Base-by-base conservation (phyloP, 2,888 invertebrate genomes). In the Kuschelorhynchus macadamiae region DNA sequence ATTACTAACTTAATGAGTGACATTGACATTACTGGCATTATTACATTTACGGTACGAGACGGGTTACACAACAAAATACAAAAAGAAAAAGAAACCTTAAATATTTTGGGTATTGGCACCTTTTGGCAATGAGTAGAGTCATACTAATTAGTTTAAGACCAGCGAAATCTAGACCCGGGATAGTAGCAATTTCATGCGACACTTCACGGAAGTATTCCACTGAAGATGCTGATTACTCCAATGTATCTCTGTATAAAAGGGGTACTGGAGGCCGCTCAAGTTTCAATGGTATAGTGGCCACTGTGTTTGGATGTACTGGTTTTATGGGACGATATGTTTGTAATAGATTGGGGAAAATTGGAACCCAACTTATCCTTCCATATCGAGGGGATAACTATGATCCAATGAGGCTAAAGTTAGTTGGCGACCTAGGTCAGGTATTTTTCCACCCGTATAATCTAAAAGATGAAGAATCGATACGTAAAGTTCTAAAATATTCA, bases 241-340 rank as follows among this genome's bases (percentile, higher is more conserved):
- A 91, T 83, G 79, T 90, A 59, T 87, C 92, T 7, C 85, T 89
- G 0, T 86, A 94, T 80, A 94, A 92, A 81, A 87, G 92, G 72
- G 96, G 95, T 21, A 93, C 95, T 16, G 96, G 95, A 11, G 98
- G 98, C 14, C 90, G 99, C 32, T 93, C 94, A 75, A 98, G 97
- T 79, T 99, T 98, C 83, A 98, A 94, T 85, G 99, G 99, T 0
- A 88, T 94, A 60, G 96, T 98, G 1, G 96, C 95, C n/a, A 99
- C 99, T n/a, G 93, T 99, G 0, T 98, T 98, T 82, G 98, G 98
- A 55, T 90, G 90, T 61, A 91, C 91, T 32, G 98, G 98, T 1
- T 96, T 95, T 79, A 84, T 98, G 0, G 99, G 98, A 0, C 87
- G 90, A 72, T 91, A 92, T 85, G 89, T 98, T 12, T 91, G 93